Evolutionary conservation across 2,113 vertebrate genomes (phyloP).

Genomic region (Dinomys branickii): DNA sequence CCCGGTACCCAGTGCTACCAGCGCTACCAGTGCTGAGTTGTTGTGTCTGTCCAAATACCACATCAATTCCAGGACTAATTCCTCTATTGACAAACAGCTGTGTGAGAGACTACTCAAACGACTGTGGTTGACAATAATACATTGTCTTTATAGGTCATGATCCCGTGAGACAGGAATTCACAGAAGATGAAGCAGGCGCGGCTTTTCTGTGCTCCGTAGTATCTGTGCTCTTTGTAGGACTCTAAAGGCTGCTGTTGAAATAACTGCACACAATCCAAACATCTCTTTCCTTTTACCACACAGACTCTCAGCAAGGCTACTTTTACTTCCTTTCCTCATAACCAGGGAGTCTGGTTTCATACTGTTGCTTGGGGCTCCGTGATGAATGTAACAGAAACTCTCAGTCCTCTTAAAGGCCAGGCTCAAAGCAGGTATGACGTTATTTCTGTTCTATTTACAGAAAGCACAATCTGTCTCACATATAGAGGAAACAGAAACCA

Average conservation of each 20-base stretch:
- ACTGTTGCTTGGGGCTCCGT: background rate
- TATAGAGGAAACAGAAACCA: background rate
- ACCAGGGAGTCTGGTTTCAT: background rate
- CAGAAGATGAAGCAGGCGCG: background rate
- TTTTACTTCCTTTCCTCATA: background rate
- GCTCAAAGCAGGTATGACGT: background rate
- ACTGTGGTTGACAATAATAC: background rate
- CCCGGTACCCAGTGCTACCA: background rate
- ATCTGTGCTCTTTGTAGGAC: background rate
- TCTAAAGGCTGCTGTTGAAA: background rate
- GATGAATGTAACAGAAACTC: background rate
- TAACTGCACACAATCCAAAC: fast-evolving
- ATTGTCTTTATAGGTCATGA: background rate
- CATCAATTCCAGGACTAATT: background rate
- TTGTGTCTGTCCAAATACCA: background rate
- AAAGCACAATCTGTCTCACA: background rate
- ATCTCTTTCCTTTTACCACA: background rate
- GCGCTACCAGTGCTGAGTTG: background rate
- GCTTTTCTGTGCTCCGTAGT: fast-evolving
- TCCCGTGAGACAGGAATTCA: background rate
- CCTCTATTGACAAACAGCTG: background rate
- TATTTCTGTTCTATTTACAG: background rate
- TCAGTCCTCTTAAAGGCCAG: background rate
- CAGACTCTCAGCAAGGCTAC: background rate
- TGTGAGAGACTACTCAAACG: background rate